A percentile compares a stretch with the other conserved stretches of the same genome.
These are phyloP conservation scores for Trichosurus vulpecula DNA, from an alignment of 2,797 vertebrate species.

Conservation along the genomic window DNA sequence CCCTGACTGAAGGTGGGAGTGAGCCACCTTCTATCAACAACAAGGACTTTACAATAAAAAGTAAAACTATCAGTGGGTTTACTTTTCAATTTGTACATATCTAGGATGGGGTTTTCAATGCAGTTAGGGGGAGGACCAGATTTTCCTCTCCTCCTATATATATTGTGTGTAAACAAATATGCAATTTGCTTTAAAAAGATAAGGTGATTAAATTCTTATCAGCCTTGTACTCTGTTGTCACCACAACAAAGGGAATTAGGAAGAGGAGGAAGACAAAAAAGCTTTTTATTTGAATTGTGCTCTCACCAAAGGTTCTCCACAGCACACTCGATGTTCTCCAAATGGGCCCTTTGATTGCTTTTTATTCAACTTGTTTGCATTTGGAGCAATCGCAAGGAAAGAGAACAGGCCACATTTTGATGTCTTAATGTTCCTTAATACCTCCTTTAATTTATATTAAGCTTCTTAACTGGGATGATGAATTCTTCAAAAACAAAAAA, in stretches of 20 bases:
- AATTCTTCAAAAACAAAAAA: constrained; percentile 89
- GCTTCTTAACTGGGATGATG: constrained; percentile 88
- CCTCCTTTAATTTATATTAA: constrained; percentile 90
- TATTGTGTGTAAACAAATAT: constrained; percentile 87
- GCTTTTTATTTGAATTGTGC: constrained; percentile 79
- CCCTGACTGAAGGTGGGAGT: background rate
- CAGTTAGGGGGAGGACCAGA: constrained; percentile 67
- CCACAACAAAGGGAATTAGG: constrained; percentile 87
- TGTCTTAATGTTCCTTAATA: constrained; percentile 90
- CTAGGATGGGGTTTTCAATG: constrained; percentile 78
- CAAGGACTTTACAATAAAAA: constrained; percentile 76
- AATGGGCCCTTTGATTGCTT: constrained; percentile 85
- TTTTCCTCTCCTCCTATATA: constrained; percentile 80
- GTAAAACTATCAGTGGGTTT: constrained; percentile 58
- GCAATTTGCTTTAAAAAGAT: constrained; percentile 90
- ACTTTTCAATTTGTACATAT: constrained; percentile 38
- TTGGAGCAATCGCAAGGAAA: constrained; percentile 82
- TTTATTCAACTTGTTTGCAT: constrained; percentile 86
- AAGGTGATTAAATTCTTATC: constrained; percentile 90
- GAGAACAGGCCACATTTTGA: constrained; percentile 86
- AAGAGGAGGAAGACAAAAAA: constrained; percentile 76
- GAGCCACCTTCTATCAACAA: constrained; percentile 3
- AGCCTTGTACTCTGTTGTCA: constrained; percentile 84
- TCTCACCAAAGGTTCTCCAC: constrained; percentile 83
- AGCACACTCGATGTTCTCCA: constrained; percentile 83